These are phyloP conservation scores for Nomada fabriciana DNA, from an alignment of 2,888 invertebrate genomes.

Conservation along the genomic window DNA sequence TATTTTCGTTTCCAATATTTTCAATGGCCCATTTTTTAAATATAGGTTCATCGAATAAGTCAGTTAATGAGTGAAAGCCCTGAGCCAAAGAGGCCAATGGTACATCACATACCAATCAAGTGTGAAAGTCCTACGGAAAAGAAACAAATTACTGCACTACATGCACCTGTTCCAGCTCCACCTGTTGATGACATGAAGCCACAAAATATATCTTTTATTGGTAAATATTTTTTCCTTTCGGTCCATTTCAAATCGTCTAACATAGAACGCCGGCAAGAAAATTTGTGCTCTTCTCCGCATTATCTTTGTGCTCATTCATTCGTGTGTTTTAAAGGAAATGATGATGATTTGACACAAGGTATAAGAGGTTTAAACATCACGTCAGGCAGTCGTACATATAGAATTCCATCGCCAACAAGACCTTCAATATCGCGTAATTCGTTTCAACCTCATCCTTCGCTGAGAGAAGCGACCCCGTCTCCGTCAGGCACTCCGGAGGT, in stretches of 20 bases:
- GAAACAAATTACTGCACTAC: slow-evolving; percentile 81
- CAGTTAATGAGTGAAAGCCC: slow-evolving; percentile 83
- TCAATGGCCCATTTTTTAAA: not conserved
- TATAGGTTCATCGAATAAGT: slow-evolving; percentile 83
- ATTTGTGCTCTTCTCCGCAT: slow-evolving; percentile 18
- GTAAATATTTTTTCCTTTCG: slow-evolving; percentile 83
- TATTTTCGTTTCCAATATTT: not conserved
- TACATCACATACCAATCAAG: slow-evolving; percentile 81
- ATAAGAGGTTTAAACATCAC: slow-evolving; percentile 93
- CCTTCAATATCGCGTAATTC: slow-evolving; percentile 90
- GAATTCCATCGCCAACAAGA: slow-evolving; percentile 94
- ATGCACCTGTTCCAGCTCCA: slow-evolving; percentile 88
- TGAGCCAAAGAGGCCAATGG: slow-evolving; percentile 81
- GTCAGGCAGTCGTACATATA: slow-evolving; percentile 94
- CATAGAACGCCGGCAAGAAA: not conserved
- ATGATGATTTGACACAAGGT: slow-evolving; percentile 86
- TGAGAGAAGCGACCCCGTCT: slow-evolving; percentile 83
- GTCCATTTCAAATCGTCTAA: not conserved
- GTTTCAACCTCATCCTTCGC: slow-evolving; percentile 86
- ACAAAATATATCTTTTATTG: slow-evolving; percentile 96
- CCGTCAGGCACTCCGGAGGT: slow-evolving; percentile 83
- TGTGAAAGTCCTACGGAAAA: slow-evolving; percentile 82
- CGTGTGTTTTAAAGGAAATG: slow-evolving; percentile 75
- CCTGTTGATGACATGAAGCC: slow-evolving; percentile 95
- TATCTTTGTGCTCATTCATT: slow-evolving; percentile 14